Evolutionary conservation across 37 sponge, comb jelly and placozoan species (phyloP).

Genomic region (Oopsacas minuta): DNA sequence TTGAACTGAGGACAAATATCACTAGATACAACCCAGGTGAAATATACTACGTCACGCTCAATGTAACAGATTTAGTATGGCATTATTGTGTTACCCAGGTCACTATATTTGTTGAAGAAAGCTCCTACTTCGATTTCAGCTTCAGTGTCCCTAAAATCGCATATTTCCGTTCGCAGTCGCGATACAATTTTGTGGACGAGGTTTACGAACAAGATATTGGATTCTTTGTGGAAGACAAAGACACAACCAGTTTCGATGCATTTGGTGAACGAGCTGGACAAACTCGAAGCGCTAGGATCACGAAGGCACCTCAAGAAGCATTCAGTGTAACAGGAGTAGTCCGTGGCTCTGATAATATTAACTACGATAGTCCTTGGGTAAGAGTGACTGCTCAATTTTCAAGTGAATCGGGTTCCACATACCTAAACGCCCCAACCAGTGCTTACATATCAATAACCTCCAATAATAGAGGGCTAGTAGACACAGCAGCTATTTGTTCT

Average conservation of each 20-base stretch:
- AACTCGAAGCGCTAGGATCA: neutral
- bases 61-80: neutral
- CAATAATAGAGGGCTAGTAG: neutral
- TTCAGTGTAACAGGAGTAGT: neutral
- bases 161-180: neutral
- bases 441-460: neutral
- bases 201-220: neutral
- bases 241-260: neutral
- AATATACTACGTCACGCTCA: neutral
- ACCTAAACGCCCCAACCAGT: neutral
- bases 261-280: neutral
- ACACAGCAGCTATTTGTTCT: neutral
- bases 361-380: neutral
- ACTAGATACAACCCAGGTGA: neutral
- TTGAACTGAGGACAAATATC: neutral
- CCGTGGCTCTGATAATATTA: neutral
- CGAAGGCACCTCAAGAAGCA: neutral
- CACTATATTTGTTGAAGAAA: neutral
- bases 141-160: conserved; percentile 1
- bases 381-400: neutral
- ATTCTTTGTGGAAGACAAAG: neutral
- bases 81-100: conserved; percentile 1
- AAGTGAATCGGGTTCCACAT: neutral
- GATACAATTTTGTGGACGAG: neutral
- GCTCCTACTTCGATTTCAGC: neutral